Percentiles rank a stretch among this genome's conserved stretches.
phyloP scores from a whole-genome alignment of 2,113 vertebrate species.

The Theristicus caerulescens region DNA sequence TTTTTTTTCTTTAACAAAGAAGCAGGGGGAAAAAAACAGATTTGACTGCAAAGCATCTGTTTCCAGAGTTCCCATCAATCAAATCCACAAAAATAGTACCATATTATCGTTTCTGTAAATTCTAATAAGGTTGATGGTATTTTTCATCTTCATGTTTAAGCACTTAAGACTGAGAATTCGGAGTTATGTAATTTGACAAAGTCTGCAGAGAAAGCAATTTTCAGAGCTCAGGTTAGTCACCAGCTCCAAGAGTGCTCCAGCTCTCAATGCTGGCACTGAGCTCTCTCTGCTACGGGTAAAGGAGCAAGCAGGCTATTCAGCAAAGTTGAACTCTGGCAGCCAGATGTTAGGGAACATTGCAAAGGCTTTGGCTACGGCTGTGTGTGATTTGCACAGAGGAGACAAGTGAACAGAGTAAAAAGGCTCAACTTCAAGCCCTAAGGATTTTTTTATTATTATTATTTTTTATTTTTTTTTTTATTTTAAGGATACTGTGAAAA shows the following conservation, averaged over 20 bases:
- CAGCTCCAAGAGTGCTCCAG: not conserved
- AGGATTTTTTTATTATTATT: not conserved
- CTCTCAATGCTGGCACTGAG: not conserved
- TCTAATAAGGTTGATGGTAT: not conserved
- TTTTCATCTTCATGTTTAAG: conserved; percentile 1
- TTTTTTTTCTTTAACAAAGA: not conserved
- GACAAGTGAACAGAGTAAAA: not conserved
- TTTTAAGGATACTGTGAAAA: not conserved
- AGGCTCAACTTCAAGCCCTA: not conserved
- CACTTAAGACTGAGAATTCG: not conserved
- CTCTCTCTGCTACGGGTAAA: not conserved
- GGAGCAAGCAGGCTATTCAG: not conserved
- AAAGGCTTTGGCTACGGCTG: not conserved
- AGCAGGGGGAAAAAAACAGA: not conserved
- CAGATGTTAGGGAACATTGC: not conserved
- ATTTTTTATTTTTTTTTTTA: not conserved
- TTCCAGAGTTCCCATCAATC: not conserved
- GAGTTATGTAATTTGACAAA: not conserved
- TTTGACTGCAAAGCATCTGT: not conserved
- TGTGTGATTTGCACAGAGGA: not conserved
- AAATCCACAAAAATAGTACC: not conserved
- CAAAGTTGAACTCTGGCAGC: not conserved
- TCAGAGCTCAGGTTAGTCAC: not conserved
- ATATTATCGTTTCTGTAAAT: not conserved
- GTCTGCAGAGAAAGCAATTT: not conserved